phyloP scores from a whole-genome alignment of 2,113 vertebrate genomes.

The Oxyura jamaicensis region DNA sequence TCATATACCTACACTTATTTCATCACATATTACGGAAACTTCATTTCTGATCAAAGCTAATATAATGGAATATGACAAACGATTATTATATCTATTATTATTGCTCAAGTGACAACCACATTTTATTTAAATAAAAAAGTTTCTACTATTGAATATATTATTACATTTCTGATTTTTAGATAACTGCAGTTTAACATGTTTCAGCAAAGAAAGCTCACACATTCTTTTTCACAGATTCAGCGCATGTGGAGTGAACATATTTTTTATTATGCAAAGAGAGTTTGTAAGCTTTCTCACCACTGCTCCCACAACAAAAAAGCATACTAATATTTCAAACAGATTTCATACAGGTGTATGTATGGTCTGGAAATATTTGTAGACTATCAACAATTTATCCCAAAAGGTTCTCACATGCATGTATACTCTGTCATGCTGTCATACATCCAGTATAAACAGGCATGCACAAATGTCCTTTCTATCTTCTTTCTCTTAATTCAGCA shows the following conservation, averaged over 20 bases:
- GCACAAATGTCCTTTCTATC: background rate
- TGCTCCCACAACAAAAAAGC: fast-evolving
- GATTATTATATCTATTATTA: background rate
- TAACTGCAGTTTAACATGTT: background rate
- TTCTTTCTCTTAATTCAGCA: background rate
- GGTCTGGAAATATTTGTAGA: background rate
- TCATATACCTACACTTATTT: background rate
- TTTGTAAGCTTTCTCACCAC: background rate
- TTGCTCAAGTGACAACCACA: background rate
- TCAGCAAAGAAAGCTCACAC: background rate
- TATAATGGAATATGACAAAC: background rate
- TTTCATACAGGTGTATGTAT: background rate
- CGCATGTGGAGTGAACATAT: background rate
- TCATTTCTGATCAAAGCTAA: background rate
- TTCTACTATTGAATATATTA: background rate
- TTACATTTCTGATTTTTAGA: background rate
- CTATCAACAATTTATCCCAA: background rate
- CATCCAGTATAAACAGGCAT: background rate
- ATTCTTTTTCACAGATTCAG: background rate
- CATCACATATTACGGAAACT: background rate
- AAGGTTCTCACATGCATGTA: background rate
- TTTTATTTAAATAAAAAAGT: background rate
- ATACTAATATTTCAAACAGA: background rate
- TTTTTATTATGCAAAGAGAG: background rate
- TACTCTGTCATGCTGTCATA: no score